phyloP scores from a whole-genome alignment of 1,140 invertebrate species.

The Sarcophaga bullata region DNA sequence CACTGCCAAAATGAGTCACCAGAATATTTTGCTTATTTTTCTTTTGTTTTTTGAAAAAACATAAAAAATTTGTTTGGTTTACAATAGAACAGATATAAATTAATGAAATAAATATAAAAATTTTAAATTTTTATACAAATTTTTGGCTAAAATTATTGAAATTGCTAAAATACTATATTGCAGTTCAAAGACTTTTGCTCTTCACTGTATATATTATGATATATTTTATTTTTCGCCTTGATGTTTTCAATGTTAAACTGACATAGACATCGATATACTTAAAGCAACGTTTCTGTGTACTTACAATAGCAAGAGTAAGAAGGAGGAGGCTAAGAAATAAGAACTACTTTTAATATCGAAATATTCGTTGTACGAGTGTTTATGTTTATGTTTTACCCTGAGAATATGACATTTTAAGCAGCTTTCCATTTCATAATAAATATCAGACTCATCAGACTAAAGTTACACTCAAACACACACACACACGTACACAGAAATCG shows the following conservation, averaged over 20 bases:
- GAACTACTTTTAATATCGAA: neutral
- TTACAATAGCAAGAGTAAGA: too few species aligned
- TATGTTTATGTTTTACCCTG: neutral
- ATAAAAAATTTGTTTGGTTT: too few species aligned
- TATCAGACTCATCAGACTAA: constrained; percentile 8
- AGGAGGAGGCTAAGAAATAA: neutral
- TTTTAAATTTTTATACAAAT: too few species aligned
- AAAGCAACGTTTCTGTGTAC: neutral
- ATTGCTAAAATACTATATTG: too few species aligned
- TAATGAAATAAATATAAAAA: too few species aligned
- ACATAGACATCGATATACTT: neutral
- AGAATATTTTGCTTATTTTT: too few species aligned
- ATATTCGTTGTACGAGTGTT: neutral
- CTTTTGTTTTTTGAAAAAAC: too few species aligned
- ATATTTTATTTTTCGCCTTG: constrained; percentile 15
- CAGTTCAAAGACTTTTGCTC: too few species aligned
- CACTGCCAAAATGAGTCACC: too few species aligned
- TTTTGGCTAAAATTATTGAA: too few species aligned
- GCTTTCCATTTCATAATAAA: constrained; percentile 61
- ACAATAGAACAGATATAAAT: too few species aligned
- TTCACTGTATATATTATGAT: neutral
- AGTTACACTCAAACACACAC: neutral
- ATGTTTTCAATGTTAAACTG: neutral
- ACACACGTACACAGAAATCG: constrained; percentile 4
- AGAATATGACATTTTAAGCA: constrained; percentile 65